Conservation (phyloP, 2,113 vertebrate genomes). For the Melanotaenia duboulayi region DNA sequence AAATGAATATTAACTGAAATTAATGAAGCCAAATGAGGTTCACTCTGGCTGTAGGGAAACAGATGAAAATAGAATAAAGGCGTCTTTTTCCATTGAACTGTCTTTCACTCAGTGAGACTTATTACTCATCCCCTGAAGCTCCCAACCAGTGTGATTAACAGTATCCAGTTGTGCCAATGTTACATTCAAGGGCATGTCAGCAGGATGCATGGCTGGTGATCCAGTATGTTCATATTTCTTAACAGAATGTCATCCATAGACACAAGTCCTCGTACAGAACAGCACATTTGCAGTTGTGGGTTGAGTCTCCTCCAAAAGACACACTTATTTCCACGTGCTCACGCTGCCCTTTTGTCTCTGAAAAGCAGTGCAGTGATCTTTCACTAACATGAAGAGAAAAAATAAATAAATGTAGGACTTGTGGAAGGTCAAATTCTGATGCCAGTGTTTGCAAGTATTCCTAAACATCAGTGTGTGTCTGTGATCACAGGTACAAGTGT, state of each 20-base stretch:
- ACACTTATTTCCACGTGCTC: neutral
- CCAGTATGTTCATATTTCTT: conserved; percentile 14
- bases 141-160: neutral
- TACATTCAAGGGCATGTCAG: conserved; percentile 16
- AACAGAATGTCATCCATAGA: neutral
- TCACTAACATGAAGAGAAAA: conserved; percentile 10
- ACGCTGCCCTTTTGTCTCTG: neutral
- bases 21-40: neutral
- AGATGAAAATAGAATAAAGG: neutral
- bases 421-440: conserved; percentile 17
- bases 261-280: neutral
- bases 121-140: neutral
- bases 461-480: neutral
- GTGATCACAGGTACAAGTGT: neutral
- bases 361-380: conserved; percentile 1
- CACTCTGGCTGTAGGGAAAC: neutral
- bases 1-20: neutral
- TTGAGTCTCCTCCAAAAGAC: neutral
- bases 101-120: neutral
- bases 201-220: neutral
- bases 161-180: conserved; percentile 14
- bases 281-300: conserved; percentile 8
- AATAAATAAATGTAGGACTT: neutral
- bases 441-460: too few relatives aligned
- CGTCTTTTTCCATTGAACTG: neutral